Evolutionary conservation across 2,113 vertebrate genomes (phyloP).

Genomic region (Cyrtonyx montezumae): DNA sequence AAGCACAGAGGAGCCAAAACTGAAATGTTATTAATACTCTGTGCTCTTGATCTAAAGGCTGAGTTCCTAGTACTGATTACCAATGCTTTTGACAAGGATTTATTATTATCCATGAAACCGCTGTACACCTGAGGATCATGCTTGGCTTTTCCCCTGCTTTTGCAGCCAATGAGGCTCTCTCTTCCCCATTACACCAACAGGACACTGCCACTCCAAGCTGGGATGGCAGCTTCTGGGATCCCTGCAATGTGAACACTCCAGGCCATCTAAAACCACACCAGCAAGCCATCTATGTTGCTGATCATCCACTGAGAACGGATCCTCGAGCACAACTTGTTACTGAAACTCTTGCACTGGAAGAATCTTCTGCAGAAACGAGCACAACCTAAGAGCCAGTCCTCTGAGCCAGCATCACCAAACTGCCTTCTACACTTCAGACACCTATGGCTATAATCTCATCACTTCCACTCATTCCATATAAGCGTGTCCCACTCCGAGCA

Average conservation of each 20-base stretch:
- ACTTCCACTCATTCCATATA: not conserved
- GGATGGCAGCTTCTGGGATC: fast-evolving
- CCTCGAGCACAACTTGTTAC: not conserved
- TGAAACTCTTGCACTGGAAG: not conserved
- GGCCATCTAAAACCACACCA: not conserved
- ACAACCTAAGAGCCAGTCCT: not conserved
- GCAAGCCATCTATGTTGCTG: fast-evolving
- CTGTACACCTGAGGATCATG: fast-evolving
- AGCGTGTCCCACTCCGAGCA: not conserved
- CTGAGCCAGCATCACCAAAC: not conserved
- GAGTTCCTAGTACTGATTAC: not conserved
- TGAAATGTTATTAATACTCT: not conserved
- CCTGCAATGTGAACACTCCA: fast-evolving
- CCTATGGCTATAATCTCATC: fast-evolving
- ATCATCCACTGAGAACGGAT: fast-evolving
- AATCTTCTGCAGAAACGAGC: not conserved
- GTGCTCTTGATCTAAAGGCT: not conserved
- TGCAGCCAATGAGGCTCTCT: not conserved
- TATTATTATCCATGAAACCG: fast-evolving
- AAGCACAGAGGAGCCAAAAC: not conserved
- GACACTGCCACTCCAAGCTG: fast-evolving
- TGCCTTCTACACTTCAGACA: fast-evolving
- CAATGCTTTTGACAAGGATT: not conserved
- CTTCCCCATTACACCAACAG: not conserved
- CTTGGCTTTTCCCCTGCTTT: not conserved